Evolutionary conservation across 64 coral and sea anemone species (phyloP).

Genomic region (Orbicella faveolata): DNA sequence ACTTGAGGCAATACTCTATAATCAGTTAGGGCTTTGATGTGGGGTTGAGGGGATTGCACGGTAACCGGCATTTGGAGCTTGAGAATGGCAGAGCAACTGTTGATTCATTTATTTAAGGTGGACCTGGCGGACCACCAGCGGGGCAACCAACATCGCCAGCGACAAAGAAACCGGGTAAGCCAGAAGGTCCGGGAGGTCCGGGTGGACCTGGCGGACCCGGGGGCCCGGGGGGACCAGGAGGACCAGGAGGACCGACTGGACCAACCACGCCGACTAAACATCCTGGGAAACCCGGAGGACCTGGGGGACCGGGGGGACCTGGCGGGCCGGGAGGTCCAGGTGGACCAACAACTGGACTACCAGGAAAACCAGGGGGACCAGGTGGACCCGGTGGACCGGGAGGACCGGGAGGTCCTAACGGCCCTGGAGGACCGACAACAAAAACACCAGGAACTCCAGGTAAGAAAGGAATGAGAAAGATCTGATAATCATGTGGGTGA

Average conservation of each 20-base stretch:
- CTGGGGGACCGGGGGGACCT: slow-evolving; percentile 56
- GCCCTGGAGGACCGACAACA: slow-evolving; percentile 23
- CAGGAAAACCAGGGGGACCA: slow-evolving; percentile 50
- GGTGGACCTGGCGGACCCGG: slow-evolving; percentile 74
- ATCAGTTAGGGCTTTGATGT: too few species aligned
- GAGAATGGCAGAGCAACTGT: background rate
- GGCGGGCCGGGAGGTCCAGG: slow-evolving; percentile 69
- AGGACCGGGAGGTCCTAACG: background rate
- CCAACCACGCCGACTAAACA: slow-evolving; percentile 1
- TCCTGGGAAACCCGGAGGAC: slow-evolving; percentile 43
- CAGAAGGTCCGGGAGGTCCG: slow-evolving; percentile 60
- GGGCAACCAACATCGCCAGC: slow-evolving; percentile 9
- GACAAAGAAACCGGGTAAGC: slow-evolving; percentile 25
- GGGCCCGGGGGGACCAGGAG: slow-evolving; percentile 65
- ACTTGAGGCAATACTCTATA: too few species aligned
- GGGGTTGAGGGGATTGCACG: background rate
- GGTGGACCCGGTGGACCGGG: slow-evolving; percentile 39
- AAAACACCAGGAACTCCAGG: slow-evolving; percentile 63
- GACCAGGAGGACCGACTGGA: slow-evolving; percentile 50
- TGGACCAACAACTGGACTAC: slow-evolving; percentile 42
- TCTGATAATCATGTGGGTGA: too few species aligned
- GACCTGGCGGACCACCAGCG: slow-evolving; percentile 33
- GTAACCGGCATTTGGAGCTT: background rate
- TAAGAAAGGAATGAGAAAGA: background rate
- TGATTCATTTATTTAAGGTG: background rate